Evolutionary conservation across 2,888 invertebrate genomes (phyloP), one percentile per base, ranked within the genome.

Genomic region (Sipha maydis): DNA sequence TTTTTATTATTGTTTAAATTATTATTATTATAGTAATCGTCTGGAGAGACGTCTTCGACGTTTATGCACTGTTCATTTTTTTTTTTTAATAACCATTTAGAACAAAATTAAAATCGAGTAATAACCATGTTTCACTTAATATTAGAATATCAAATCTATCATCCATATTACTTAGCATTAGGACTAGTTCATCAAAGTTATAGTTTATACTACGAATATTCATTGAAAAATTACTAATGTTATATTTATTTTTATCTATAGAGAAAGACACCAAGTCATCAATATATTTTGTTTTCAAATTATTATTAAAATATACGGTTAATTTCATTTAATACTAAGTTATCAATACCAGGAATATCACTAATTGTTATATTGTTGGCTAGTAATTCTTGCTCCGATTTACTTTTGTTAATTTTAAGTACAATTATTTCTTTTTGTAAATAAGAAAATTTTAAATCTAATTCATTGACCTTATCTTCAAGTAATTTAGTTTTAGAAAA

Each of bases 191-290:
- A n/a, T n/a, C n/a, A n/a, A n/a, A n/a, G n/a, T n/a, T n/a, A n/a
- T n/a, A n/a, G n/a, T n/a, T n/a, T n/a, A n/a, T n/a, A n/a, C n/a
- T 71, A 71, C 71, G 38, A 7, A 75, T 38, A 75, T 75, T 75
- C 34, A 75, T 34, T 75, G 73, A 75, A 75, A 56, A 38, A 71
- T 31, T 28, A 71, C 19, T 71, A 14, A 71, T 71, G 5, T 38
- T 75, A 75, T 38, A 21, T 19, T 21, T 38, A 75, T n/a, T n/a
- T n/a, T n/a, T n/a, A n/a, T n/a, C 11, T 1, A 38, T 21, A 7
- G 3, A 9, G 21, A 38, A 75, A 75, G 8, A 21, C 11, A 31
- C 17, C 19, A 71, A 71, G 17, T 75, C 21, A 7, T 75, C 73
- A 75, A 75, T 75, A 75, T 75, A 75, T 1, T 5, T 21, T 21